These are phyloP conservation scores for Eupithecia subfuscata DNA, from an alignment of 2,888 invertebrate species.

Conservation along the genomic window DNA sequence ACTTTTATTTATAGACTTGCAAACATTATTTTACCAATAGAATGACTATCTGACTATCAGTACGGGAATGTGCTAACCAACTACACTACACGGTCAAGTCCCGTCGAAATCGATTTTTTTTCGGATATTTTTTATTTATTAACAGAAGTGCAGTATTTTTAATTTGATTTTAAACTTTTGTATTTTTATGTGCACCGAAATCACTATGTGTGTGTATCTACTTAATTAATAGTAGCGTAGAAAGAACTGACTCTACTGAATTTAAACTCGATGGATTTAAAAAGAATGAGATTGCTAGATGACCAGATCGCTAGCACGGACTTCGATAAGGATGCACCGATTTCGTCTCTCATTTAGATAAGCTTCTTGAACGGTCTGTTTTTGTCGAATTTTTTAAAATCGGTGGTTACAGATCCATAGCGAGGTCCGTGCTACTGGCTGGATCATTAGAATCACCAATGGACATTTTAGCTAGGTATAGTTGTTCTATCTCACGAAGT, in stretches of 20 bases:
- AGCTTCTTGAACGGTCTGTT: neutral
- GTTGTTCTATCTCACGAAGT: too few species aligned
- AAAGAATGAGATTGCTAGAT: neutral
- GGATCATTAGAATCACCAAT: neutral
- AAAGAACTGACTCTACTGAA: neutral
- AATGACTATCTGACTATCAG: too few species aligned
- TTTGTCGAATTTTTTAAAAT: neutral
- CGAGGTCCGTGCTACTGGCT: neutral
- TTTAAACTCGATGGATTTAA: neutral
- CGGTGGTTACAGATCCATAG: neutral
- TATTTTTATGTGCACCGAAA: neutral
- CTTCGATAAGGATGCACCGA: neutral
- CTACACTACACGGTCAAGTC: too few species aligned
- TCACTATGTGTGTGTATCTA: too few species aligned
- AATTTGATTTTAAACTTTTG: neutral
- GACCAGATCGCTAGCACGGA: neutral
- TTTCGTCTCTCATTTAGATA: neutral
- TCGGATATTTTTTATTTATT: too few species aligned
- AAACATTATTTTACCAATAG: too few species aligned
- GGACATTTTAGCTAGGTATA: neutral
- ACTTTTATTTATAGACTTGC: too few species aligned
- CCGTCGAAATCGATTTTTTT: too few species aligned
- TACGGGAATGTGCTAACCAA: too few species aligned
- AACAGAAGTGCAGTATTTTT: too few species aligned
- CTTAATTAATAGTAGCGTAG: too few species aligned